Base-by-base conservation (phyloP, 2,797 vertebrate genomes). In the Enteromius fasciolatus region DNA sequence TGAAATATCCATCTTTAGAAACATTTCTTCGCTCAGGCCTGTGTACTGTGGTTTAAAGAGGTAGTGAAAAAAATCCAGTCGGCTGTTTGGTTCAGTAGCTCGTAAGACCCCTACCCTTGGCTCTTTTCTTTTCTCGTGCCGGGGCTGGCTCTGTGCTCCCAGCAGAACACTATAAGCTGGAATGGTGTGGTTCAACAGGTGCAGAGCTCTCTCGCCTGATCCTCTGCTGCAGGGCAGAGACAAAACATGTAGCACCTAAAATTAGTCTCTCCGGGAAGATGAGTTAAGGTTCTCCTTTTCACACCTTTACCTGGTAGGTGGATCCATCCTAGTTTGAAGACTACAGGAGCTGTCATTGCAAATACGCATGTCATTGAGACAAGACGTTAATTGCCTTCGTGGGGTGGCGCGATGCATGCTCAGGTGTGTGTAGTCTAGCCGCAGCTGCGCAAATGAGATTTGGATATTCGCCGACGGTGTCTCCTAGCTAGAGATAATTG, bases 401-500 rank as follows among this genome's bases (percentile, higher is more conserved):
- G 87, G 89, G 84, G 85, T 88, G 89, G 93, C 84, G 90, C 87
- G 86, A 85, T 75, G 87, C 39, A 89, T 87, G 86, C 92, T 93
- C 93, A 93, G 92, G 92, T 93, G 92, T 91, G 90, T 91, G 90
- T 91, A 87, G 90, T 81, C 64, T 64, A 66, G 90, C 92, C 87
- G 89, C 91, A 88, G 89, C 89, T 89, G 91, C 92, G 93, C 90
- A 93, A 93, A 94, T 93, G 92, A 94, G 93, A 94, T 94, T 94
- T 93, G 94, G 90, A 93, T 90, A 89, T 92, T 91, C 88, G 88
- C 88, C 90, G 89, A 61, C 90, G 48, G 90, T 89, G 89, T 93
- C 93, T 93, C 93, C 93, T 94, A 92, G 90, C 87, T 80, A 46
- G 83, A 90, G 90, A 93, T 94, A 94, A 94, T 93, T 94, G 93